Evolutionary conservation across 2,888 invertebrate genomes (phyloP).

Genomic region (Molanna angustata): DNA sequence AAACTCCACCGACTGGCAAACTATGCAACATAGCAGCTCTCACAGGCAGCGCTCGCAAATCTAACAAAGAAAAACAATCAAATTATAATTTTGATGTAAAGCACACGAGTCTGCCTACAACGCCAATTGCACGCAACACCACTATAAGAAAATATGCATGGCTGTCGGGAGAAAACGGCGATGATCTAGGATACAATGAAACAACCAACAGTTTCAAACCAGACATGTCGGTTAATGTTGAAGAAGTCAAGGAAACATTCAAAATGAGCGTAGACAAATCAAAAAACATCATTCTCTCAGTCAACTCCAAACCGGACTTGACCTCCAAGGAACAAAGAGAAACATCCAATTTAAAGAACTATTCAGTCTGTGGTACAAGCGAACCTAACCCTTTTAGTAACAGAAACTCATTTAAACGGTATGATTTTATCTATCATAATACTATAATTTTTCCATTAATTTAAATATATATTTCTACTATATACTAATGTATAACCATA

Average conservation of each 20-base stretch:
- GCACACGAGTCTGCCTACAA: slow-evolving; percentile 51
- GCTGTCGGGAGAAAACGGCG: slow-evolving; percentile 45
- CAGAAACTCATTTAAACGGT: too few species aligned
- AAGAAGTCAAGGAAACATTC: background rate
- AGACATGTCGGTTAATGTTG: background rate
- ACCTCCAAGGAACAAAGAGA: background rate
- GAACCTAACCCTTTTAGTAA: too few species aligned
- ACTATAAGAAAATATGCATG: slow-evolving; percentile 55
- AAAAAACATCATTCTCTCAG: background rate
- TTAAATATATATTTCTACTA: too few species aligned
- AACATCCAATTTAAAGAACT: background rate
- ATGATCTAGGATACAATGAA: slow-evolving; percentile 17
- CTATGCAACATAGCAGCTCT: slow-evolving; percentile 45
- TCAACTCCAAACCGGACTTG: background rate
- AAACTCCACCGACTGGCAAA: slow-evolving; percentile 46
- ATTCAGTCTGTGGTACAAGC: background rate
- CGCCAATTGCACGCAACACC: slow-evolving; percentile 55
- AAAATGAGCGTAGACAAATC: background rate
- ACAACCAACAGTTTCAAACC: background rate
- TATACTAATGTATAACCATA: too few species aligned
- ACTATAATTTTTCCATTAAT: too few species aligned
- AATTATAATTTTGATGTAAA: slow-evolving; percentile 52
- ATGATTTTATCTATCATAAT: too few species aligned
- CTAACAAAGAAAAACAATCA: slow-evolving; percentile 38
- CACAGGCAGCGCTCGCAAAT: slow-evolving; percentile 39